Evolutionary conservation across 1,140 invertebrate genomes (phyloP).

Genomic region (Wasmannia auropunctata): DNA sequence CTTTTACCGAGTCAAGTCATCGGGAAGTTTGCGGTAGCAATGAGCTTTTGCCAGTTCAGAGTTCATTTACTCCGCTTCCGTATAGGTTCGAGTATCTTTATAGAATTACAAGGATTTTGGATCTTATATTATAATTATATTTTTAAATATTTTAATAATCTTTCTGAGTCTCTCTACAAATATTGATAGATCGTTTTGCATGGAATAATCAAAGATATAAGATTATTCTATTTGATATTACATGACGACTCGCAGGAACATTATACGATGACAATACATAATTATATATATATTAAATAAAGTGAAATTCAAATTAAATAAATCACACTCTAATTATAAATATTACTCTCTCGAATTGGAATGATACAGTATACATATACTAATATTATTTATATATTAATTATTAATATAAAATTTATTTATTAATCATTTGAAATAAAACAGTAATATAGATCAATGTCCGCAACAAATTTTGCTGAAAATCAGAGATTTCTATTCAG

Average conservation of each 20-base stretch:
- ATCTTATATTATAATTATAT: too few relatives aligned
- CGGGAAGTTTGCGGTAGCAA: slow-evolving; percentile 14
- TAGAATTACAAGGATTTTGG: background rate
- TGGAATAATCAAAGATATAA: background rate
- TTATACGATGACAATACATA: background rate
- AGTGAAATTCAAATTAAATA: too few relatives aligned
- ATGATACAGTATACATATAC: background rate
- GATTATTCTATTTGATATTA: background rate
- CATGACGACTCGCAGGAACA: background rate
- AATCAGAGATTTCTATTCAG: background rate
- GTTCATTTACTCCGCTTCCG: background rate
- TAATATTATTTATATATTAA: background rate
- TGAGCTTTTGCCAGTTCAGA: background rate
- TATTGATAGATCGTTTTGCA: background rate
- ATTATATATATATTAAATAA: too few relatives aligned
- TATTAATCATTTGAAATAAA: background rate
- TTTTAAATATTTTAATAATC: background rate
- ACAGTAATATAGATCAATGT: background rate
- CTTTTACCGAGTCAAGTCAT: background rate
- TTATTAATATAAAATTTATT: background rate
- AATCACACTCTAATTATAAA: background rate
- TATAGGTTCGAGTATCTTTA: background rate
- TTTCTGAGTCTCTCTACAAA: background rate
- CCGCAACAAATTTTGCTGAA: background rate
- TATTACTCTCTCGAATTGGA: background rate